These are phyloP conservation scores for Molossus alvarezi DNA, from an alignment of 2,797 vertebrate species.

Conservation along the genomic window DNA sequence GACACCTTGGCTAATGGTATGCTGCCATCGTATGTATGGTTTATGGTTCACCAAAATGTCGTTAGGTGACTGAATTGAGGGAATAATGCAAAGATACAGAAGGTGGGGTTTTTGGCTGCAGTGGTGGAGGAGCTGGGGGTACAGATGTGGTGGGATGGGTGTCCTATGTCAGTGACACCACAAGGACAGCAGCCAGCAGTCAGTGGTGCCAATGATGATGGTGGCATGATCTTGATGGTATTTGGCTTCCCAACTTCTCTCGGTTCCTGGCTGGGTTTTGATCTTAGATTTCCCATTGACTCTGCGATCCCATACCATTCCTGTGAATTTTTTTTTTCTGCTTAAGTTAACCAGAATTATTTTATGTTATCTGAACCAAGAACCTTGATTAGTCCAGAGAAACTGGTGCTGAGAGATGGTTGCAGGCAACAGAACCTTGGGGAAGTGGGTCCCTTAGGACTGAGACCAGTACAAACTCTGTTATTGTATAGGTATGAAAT, in stretches of 20 bases:
- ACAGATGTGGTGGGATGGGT: neutral
- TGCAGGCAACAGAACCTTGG: neutral
- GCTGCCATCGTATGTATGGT: neutral
- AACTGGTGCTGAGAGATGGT: neutral
- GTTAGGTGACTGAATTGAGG: neutral
- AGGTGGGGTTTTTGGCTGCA: neutral
- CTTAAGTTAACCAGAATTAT: neutral
- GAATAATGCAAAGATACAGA: neutral
- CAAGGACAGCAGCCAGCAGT: neutral
- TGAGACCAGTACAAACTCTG: neutral
- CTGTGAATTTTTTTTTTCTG: neutral
- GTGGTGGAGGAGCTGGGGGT: neutral
- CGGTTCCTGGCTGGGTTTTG: conserved; percentile 18
- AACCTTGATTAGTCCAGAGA: conserved; percentile 1
- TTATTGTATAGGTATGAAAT: neutral
- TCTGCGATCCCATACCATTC: neutral
- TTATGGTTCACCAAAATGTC: neutral
- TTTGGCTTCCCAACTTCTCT: neutral
- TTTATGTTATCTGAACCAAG: conserved; percentile 1
- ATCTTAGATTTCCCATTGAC: neutral
- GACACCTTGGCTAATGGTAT: neutral
- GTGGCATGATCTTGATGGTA: neutral
- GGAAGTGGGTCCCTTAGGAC: conserved; percentile 8
- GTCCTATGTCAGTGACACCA: neutral
- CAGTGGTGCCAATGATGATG: neutral